Conservation (phyloP, 2,888 invertebrate genomes). For the Cenopis cana region DNA sequence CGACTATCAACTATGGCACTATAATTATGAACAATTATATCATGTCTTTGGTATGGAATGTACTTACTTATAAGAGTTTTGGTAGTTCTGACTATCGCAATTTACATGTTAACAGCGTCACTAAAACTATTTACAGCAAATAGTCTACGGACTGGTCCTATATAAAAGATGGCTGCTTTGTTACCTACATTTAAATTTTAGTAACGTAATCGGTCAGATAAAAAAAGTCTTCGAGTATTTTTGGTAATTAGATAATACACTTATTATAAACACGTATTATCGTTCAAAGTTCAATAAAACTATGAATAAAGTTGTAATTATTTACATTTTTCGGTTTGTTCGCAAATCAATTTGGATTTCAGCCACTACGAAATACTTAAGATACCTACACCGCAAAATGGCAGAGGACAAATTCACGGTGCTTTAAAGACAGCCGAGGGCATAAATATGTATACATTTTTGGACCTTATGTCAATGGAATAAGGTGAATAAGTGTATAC, state of each 20-base stretch:
- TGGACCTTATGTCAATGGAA: too few species aligned
- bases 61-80: constrained; percentile 8
- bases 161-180: neutral
- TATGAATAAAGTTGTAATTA: constrained; percentile 62
- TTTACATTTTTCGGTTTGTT: constrained; percentile 69
- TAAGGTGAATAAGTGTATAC: too few species aligned
- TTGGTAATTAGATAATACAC: constrained; percentile 54
- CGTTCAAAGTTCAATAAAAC: constrained; percentile 61
- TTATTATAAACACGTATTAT: constrained; percentile 59
- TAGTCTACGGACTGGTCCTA: neutral
- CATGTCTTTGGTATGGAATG: constrained; percentile 39
- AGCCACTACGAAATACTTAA: neutral
- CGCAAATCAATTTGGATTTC: constrained; percentile 53
- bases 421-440: neutral
- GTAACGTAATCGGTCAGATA: neutral
- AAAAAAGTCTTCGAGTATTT: constrained; percentile 50
- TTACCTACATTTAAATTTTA: neutral
- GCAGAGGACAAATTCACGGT: neutral
- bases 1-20: constrained; percentile 43
- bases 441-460: too few species aligned
- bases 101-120: constrained; percentile 1
- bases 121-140: neutral
- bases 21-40: constrained; percentile 27
- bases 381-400: neutral
- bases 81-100: constrained; percentile 12